phyloP scores from a whole-genome alignment of 2,888 invertebrate genomes.

The Hanleya hanleyi region DNA sequence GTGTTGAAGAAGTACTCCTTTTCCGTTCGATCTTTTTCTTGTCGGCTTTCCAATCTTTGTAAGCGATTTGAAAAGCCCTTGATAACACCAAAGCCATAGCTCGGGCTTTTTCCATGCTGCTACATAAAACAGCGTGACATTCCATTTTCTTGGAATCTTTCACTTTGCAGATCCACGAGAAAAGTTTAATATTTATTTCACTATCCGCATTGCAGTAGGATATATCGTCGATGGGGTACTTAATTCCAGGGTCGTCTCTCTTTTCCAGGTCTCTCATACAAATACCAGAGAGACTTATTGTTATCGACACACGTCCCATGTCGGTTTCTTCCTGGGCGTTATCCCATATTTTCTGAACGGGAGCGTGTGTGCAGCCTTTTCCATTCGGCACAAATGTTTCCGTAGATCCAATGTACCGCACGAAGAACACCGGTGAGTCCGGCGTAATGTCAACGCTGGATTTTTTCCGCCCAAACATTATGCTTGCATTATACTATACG shows the following conservation, averaged over 20 bases:
- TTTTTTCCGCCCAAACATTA: slow-evolving; percentile 55
- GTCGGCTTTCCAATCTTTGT: slow-evolving; percentile 62
- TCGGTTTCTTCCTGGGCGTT: slow-evolving; percentile 53
- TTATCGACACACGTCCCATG: slow-evolving; percentile 47
- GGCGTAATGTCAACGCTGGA: slow-evolving; percentile 60
- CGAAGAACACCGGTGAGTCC: slow-evolving; percentile 59
- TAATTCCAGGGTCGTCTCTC: slow-evolving; percentile 39
- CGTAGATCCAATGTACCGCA: slow-evolving; percentile 55
- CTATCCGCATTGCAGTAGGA: slow-evolving; percentile 64
- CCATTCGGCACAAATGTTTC: slow-evolving; percentile 59
- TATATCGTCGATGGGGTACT: slow-evolving; percentile 59
- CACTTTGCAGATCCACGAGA: slow-evolving; percentile 59
- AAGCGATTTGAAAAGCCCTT: slow-evolving; percentile 63
- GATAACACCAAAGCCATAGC: slow-evolving; percentile 58
- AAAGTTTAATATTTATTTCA: slow-evolving; percentile 55
- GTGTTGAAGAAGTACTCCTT: neutral
- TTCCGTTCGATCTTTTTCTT: slow-evolving; percentile 19
- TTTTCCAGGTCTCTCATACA: slow-evolving; percentile 45
- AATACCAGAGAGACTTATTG: slow-evolving; percentile 50
- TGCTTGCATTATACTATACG: neutral
- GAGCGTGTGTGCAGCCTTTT: slow-evolving; percentile 54
- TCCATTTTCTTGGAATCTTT: slow-evolving; percentile 33
- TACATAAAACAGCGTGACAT: slow-evolving; percentile 62
- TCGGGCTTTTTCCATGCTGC: slow-evolving; percentile 55
- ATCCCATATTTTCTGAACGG: slow-evolving; percentile 65